Conservation (phyloP, 1,140 invertebrate genomes). For the Cryptotermes secundus region DNA sequence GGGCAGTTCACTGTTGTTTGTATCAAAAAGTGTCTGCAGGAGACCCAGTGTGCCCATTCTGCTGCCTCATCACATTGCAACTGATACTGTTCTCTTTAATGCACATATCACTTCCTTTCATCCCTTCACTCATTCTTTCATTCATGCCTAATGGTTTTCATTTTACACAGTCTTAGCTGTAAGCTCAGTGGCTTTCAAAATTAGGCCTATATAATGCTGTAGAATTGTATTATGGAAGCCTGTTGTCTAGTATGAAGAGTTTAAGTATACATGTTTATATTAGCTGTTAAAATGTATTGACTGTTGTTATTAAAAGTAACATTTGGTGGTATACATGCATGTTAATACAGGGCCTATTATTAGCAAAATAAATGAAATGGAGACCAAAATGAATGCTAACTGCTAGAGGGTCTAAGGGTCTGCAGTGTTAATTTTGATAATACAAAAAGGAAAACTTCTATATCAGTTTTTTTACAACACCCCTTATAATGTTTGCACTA, state of each 20-base stretch:
- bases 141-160: not conserved
- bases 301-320: not conserved
- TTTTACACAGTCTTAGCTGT: not conserved
- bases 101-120: not conserved
- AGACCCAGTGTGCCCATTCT: not conserved
- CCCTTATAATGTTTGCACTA: too few species aligned
- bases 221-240: slow-evolving; percentile 5
- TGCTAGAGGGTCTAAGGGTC: too few species aligned
- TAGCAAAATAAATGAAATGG: too few species aligned
- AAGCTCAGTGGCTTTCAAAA: slow-evolving; percentile 3
- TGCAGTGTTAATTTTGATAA: too few species aligned
- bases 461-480: too few species aligned
- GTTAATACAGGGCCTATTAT: too few species aligned
- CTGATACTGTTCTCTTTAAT: not conserved
- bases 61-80: not conserved
- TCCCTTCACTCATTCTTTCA: not conserved
- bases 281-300: not conserved
- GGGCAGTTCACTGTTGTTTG: too few species aligned
- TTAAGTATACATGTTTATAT: not conserved
- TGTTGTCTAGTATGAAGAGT: not conserved
- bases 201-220: not conserved
- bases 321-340: not conserved
- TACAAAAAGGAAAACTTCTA: too few species aligned
- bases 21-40: too few species aligned
- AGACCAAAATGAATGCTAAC: too few species aligned